Conservation (phyloP, 2,797 vertebrate genomes). For the Enteromius thamalakanensis region DNA sequence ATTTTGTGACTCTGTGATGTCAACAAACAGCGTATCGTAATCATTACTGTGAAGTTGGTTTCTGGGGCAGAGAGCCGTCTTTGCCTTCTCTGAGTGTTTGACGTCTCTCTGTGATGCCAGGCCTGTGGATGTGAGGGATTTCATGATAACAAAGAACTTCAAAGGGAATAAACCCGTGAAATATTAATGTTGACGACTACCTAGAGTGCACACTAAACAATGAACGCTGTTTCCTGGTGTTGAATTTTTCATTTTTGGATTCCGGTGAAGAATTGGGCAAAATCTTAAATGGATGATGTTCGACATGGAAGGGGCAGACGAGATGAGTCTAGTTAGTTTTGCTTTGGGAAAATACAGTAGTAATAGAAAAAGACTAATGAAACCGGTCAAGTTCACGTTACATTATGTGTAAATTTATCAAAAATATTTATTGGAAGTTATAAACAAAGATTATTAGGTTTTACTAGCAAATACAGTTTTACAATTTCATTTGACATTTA, state of each 20-base stretch:
- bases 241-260: conserved; percentile 23
- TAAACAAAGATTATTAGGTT: background rate
- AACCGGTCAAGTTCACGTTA: background rate
- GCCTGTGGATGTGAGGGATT: conserved; percentile 16
- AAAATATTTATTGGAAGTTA: background rate
- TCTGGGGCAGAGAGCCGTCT: background rate
- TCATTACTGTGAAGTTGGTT: background rate
- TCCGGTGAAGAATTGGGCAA: background rate
- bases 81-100: background rate
- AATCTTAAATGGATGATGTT: conserved; percentile 14
- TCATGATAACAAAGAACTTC: conserved; percentile 5
- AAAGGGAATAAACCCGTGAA: conserved; percentile 19
- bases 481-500: background rate
- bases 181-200: conserved; percentile 33
- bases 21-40: conserved; percentile 14
- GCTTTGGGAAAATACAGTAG: background rate
- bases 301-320: background rate
- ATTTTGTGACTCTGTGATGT: background rate
- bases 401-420: background rate
- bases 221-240: conserved; percentile 11
- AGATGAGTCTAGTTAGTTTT: background rate
- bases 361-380: background rate
- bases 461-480: background rate
- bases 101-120: background rate
- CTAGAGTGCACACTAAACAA: conserved; percentile 16